Evolutionary conservation across 1,140 invertebrate species (phyloP), one percentile per base, ranked within the genome.

Genomic region (Eriosoma lanigerum): DNA sequence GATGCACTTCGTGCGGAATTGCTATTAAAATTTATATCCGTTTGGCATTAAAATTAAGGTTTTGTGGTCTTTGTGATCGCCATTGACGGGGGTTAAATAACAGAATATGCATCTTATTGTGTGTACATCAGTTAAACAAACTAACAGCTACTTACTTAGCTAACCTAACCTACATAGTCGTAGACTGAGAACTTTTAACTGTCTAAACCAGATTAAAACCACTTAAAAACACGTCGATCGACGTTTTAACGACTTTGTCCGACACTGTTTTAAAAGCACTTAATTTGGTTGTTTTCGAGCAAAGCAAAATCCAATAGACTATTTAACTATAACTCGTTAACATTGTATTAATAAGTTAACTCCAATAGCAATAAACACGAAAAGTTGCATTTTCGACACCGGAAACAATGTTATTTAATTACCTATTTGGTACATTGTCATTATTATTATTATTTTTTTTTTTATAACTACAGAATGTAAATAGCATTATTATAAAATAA

Each of bases 1-100:
- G 46, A 15, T 4, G n/a, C 38, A 8, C n/a, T n/a, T 1, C 17
- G 68, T 72, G 29, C 24, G 21, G 24, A 72, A 52, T 72, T 72
- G 68, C 46, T 52, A 72, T 72, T 72, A 46, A 72, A 72, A 72
- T 72, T 72, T 72, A 0, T 46, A n/a, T 72, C 48, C 5, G 46
- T n/a, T 19, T 15, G 13, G 17, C 21, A 50, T 24, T 68, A 5
- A 12, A 9, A 2, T 44, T 38, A 38, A 13, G 12, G n/a, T 12
- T 24, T 68, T 3, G 64, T 9, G 64, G n/a, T 21, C 10, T 2
- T 15, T 24, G n/a, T 8, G 64, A 32, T 46, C 13, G 19, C 10
- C 32, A 21, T 17, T 9, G 24, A 68, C 38, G 0, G 21, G 10
- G 44, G 66, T 70, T 48, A 70, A 70, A 70, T 44, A 5, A 70